Conservation (phyloP, 2,888 invertebrate species). For the Oithona nana region DNA sequence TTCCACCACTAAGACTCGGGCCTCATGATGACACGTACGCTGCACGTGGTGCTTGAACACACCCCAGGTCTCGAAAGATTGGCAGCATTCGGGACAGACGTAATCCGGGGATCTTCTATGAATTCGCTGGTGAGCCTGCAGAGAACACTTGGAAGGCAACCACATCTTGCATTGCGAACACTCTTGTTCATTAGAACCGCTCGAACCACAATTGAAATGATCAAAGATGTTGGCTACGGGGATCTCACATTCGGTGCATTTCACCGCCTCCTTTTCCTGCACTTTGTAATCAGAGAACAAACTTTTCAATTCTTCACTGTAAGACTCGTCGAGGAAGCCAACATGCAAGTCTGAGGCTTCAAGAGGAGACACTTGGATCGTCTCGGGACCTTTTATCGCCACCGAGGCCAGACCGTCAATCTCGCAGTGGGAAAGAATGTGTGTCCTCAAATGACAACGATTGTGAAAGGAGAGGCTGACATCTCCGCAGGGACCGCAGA, state of each 20-base stretch:
- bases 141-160: constrained; percentile 65
- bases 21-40: background rate
- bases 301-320: background rate
- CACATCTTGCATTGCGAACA: constrained; percentile 47
- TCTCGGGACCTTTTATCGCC: background rate
- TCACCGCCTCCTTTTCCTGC: background rate
- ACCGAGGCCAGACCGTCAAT: background rate
- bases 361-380: background rate
- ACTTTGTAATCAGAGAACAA: background rate
- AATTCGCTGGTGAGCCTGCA: constrained; percentile 74
- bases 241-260: background rate
- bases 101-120: constrained; percentile 61
- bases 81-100: constrained; percentile 66
- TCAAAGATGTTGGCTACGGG: background rate
- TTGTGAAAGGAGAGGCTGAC: background rate
- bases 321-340: background rate
- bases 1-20: background rate
- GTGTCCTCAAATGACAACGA: constrained; percentile 4
- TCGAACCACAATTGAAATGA: background rate
- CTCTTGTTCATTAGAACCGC: background rate
- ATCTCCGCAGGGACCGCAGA: background rate
- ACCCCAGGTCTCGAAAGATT: background rate
- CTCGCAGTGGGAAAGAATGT: background rate
- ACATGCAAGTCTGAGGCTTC: background rate
- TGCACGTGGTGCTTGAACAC: constrained; percentile 8